Evolutionary conservation across 2,888 invertebrate genomes (phyloP), one percentile per base, ranked within the genome.

Genomic region (Conomelus anceps): DNA sequence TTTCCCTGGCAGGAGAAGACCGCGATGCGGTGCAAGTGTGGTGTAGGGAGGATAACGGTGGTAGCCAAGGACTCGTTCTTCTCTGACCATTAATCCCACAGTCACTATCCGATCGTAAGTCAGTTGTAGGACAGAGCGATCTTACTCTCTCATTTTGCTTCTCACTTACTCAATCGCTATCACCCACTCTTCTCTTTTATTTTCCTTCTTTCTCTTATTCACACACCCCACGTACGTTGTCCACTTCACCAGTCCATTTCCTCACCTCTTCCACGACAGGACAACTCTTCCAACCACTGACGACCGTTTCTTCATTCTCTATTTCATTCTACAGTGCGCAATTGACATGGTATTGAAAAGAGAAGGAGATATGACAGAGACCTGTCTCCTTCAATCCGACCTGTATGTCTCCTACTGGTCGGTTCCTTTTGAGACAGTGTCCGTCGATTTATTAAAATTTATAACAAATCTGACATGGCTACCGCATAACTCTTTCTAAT

Each of bases 241-340:
- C n/a, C n/a, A n/a, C n/a, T n/a, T n/a, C n/a, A n/a, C n/a, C n/a
- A n/a, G n/a, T 86, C 88, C 87, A 90, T 63, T 88, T 90, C 86
- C 89, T 88, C 87, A 88, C 34, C 89, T 88, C 90, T 90, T 85
- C 88, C 89, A 90, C 91, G 91, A 89, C 89, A 90, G 88, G 89
- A 88, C 85, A 89, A 87, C 90, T 90, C 87, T 90, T 89, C 90
- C 89, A 89, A 20, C 84, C 63, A 87, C 88, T 22, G 84, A 90
- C 89, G 86, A 84, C 87, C 90, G 87, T 88, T 90, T 90, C 88
- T 91, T 86, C 90, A n/a, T 41, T 89, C 89, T 86, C 85, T 29
- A 85, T 24, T 85, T 88, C 90, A 89, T 89, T 89, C 90, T 89
- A 88, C 86, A 20, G 11, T n/a, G 63, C 63, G 63, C 63, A 20